Base-by-base conservation (phyloP, 2,888 invertebrate genomes). In the Boloria euphrosyne region DNA sequence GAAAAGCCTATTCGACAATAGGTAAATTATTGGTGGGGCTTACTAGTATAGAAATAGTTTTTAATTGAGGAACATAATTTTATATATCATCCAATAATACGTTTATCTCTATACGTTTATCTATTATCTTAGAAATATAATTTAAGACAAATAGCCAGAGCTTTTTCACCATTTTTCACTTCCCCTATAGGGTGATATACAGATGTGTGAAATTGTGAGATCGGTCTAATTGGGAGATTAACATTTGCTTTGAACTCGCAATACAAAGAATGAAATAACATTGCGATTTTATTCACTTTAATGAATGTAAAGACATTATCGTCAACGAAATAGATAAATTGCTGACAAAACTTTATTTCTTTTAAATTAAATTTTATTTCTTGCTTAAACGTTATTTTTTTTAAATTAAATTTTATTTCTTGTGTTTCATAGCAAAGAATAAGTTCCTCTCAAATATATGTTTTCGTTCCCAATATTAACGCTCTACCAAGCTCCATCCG, bases 191-290 rank as follows among this genome's bases (percentile, higher is more conserved):
- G n/a, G 44, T 18, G 44, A 44, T 7, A 17, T 18, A 46, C 57
- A 57, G 57, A 57, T 57, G 57, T 22, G 46, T 27, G 57, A 46
- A 46, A 57, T 46, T 57, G 57, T 22, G 27, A 57, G 46, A 57
- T 59, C 51, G 22, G 63, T 18, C 49, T 61, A 54, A 54, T 55
- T 44, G 43, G 62, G 14, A 52, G 16, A 62, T 52, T 44, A 44
- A 44, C 46, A 44, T 52, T 62, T 62, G 43, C 61, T 59, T 59
- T 49, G 49, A 59, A 59, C 13, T 49, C 22, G 31, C 4, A 5
- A 47, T 49, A 5, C 27, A 13, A 13, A 31, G 13, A 27, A 38
- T 59, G 13, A 1, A 31, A 47, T 49, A 27, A 17, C 31, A 38
- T 13, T 59, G 16, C 7, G 31, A 10, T 13, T 17, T 31, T 47